Evolutionary conservation across 2,113 vertebrate species (phyloP), one percentile per base, ranked within the genome.

Genomic region (Tursiops truncatus): DNA sequence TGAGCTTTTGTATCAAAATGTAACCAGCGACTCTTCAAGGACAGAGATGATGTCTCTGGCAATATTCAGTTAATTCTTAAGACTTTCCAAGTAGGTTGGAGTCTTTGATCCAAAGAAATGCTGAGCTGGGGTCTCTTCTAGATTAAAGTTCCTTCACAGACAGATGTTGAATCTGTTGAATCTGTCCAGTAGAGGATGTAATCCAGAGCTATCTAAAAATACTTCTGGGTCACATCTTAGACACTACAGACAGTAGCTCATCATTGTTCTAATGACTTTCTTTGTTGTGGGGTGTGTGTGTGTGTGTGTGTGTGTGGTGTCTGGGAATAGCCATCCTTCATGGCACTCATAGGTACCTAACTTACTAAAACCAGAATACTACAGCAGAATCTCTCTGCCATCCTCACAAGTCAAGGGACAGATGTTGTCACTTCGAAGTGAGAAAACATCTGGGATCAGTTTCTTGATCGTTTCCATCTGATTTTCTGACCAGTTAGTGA

Each of bases 21-120:
- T 92, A 97, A 91, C 91, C 77, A 79, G 82, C 5, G 1, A 15
- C 38, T 94, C 79, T 80, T 97, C 82, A 96, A 95, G 96, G 94
- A 86, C 96, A 91, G 80, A 53, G 47, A 81, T 95, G 86, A 70
- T 14, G 0, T 85, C 74, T 77, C 74, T 74, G 23, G 31, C 38
- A 23, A 81, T 47, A 53, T 95, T 23, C 93, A 94, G 95, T 97
- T 97, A 53, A 63, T 95, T 92, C 79, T 44, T 58, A 91, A 90
- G 80, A 79, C 44, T 86, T 96, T 82, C 33, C 12, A 56, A 90
- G 79, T 14, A 86, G 65, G 26, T 91, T 81, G 33, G n/a, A 50
- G 67, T 60, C 73, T 87, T 94, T 56, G 74, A 83, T 76, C 89
- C 68, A 67, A 79, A 96, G 85, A 92, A 80, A 94, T 18, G 10